A percentile compares a stretch with the other conserved stretches of the same genome.
These are phyloP conservation scores for Poeciliopsis presidionis DNA, from an alignment of 2,797 vertebrate species.

Conservation along the genomic window DNA sequence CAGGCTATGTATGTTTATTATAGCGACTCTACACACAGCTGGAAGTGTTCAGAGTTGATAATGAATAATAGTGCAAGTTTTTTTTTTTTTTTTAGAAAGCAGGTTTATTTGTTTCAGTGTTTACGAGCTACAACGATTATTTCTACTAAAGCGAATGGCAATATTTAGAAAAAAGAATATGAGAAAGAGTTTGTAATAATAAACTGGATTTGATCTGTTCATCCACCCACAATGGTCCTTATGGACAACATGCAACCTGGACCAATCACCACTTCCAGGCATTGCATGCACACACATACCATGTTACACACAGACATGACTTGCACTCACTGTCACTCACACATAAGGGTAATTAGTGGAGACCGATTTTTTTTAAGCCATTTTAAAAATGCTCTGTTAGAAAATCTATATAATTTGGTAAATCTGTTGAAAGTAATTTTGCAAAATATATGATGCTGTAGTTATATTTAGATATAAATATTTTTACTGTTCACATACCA, in stretches of 20 bases:
- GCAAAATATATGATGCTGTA: conserved; percentile 16
- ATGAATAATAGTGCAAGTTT: neutral
- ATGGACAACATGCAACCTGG: no score
- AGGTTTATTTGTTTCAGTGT: neutral
- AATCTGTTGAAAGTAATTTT: conserved; percentile 4
- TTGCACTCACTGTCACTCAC: neutral
- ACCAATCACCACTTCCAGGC: neutral
- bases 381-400: neutral
- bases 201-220: neutral
- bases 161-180: neutral
- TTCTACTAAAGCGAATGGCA: neutral
- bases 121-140: neutral
- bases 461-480: conserved; percentile 18
- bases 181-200: neutral
- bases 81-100: neutral
- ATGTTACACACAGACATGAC: neutral
- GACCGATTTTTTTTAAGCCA: neutral
- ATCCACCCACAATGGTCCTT: neutral
- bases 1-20: neutral
- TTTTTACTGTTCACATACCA: neutral
- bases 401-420: conserved; percentile 8
- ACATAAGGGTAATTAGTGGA: neutral
- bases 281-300: no score
- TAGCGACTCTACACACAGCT: neutral
- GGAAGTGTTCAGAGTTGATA: neutral